These are phyloP conservation scores for Eristalinus sepulchralis DNA, from an alignment of 2,888 invertebrate species.

Conservation along the genomic window DNA sequence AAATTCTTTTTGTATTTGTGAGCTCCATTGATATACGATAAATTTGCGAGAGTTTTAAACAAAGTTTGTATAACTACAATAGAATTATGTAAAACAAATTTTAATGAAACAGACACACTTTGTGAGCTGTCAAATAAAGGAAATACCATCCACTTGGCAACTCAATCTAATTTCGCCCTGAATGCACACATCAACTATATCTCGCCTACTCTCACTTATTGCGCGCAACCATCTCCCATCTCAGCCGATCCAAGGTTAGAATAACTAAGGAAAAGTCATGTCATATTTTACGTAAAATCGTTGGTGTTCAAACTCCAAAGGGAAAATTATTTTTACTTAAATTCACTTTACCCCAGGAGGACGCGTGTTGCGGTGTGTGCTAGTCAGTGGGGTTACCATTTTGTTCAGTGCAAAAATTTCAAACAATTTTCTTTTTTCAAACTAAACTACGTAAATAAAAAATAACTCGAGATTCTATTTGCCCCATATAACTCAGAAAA, in stretches of 20 bases:
- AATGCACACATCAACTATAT: neutral
- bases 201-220: neutral
- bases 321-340: slow-evolving; percentile 33
- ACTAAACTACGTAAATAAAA: neutral
- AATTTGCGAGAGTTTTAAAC: too few species aligned
- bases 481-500: neutral
- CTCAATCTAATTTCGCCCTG: slow-evolving; percentile 7
- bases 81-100: slow-evolving; percentile 48
- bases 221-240: neutral
- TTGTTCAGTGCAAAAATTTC: slow-evolving; percentile 25
- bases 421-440: neutral
- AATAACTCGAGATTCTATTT: neutral
- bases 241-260: slow-evolving; percentile 32
- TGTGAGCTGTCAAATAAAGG: slow-evolving; percentile 6
- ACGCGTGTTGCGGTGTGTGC: slow-evolving; percentile 63
- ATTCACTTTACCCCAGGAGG: slow-evolving; percentile 63
- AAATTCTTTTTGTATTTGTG: too few species aligned
- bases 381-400: slow-evolving; percentile 62
- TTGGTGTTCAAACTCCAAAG: slow-evolving; percentile 4
- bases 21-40: too few species aligned
- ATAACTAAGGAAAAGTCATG: slow-evolving; percentile 10
- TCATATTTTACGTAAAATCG: slow-evolving; percentile 12
- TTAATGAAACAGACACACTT: too few species aligned
- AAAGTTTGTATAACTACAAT: too few species aligned
- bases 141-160: neutral